Conservation (phyloP, 2,113 vertebrate species). For the Pluvialis apricaria region DNA sequence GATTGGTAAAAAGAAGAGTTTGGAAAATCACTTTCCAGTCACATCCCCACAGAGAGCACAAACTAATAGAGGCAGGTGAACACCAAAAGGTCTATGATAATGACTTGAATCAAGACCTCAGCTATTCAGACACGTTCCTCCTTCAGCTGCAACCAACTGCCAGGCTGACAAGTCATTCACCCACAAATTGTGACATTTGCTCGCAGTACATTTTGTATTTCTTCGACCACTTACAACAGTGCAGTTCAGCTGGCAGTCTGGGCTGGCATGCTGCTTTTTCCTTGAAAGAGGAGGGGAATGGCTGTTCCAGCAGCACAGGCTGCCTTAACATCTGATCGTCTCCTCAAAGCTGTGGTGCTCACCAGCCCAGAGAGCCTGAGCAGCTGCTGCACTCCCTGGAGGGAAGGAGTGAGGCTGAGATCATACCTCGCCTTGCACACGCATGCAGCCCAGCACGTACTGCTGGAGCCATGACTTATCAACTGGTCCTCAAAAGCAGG, state of each 20-base stretch:
- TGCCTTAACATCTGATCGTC: neutral
- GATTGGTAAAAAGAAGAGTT: neutral
- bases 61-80: neutral
- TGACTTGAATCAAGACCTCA: neutral
- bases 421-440: no score
- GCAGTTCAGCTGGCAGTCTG: neutral
- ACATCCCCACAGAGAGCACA: neutral
- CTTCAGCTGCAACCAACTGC: neutral
- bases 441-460: no score
- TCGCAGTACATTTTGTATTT: neutral
- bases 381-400: no score
- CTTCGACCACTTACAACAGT: neutral
- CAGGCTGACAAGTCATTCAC: neutral
- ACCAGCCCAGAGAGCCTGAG: no score
- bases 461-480: no score
- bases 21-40: neutral
- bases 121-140: neutral
- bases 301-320: neutral
- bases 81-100: rapidly evolving
- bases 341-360: neutral
- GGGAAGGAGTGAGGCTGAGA: no score
- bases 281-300: neutral
- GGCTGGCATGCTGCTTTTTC: neutral
- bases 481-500: no score
- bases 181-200: neutral